Evolutionary conservation across 2,888 invertebrate species (phyloP), one percentile per base, ranked within the genome.

Genomic region (Torymus aiolomorphi): DNA sequence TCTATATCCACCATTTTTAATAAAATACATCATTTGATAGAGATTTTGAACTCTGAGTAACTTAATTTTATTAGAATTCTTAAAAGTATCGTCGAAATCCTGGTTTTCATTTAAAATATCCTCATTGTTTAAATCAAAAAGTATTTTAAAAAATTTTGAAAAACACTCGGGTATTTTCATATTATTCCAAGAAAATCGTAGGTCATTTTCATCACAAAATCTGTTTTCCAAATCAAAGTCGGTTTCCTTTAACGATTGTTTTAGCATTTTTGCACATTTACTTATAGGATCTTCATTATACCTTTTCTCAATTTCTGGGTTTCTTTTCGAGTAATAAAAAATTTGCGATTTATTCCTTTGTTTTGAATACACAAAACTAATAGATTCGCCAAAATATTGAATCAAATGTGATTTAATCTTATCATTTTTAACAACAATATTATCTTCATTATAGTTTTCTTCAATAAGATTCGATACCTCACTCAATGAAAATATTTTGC

Each of bases 1-100:
- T 2, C 20, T 14, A 1, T 14, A 24, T 2, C 59, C 59, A 3
- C 49, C 49, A 16, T 3, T 42, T 59, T 59, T n/a, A n/a, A 71
- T 18, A 71, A 42, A 71, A 61, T 59, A 71, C 12, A 71, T 18
- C 3, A 20, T 12, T n/a, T 71, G 71, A 61, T 42, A 71, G 31
- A 71, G 14, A 42, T 16, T 71, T 18, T 71, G 31, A 2, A 71
- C 42, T 24, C 24, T 24, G 3, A 24, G 24, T 24, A 24, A 24
- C 24, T 24, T 24, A 24, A 24, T 24, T 2, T 24, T 24, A 24
- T 24, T 24, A 2, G 24, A 24, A 24, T 24, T n/a, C n/a, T n/a
- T n/a, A n/a, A n/a, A n/a, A n/a, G n/a, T n/a, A n/a, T n/a, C n/a
- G n/a, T n/a, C n/a, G n/a, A n/a, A n/a, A n/a, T n/a, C n/a, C n/a